Evolutionary conservation across 2,888 invertebrate species (phyloP), one percentile per base, ranked within the genome.

Genomic region (Cerastoderma edule): DNA sequence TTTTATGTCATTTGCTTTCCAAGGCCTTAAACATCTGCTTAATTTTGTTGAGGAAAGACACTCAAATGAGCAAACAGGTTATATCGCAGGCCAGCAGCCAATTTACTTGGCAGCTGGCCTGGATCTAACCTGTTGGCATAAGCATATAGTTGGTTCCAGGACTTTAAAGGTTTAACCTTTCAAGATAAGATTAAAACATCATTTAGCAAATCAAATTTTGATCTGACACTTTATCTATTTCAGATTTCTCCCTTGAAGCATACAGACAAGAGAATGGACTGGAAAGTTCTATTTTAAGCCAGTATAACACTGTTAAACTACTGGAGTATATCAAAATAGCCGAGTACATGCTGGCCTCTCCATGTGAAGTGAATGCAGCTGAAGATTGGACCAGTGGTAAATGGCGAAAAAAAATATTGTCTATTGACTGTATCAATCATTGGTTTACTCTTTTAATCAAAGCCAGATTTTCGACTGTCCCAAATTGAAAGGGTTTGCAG

Each of bases 301-400:
- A 66, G 28, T 78, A 75, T 10, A 53, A 64, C 2, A 53, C 64
- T n/a, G 44, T 48, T 1, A 33, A 48, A 53, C 67, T 84, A 5
- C 60, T 83, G 32, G 83, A 84, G 39, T 53, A 78, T 27, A 50
- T 83, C 2, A 79, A 79, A 6, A 70, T 84, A 60, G 46, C 83
- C 16, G 75, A 67, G 10, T 84, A 77, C 30, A 66, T 83, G 6
- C 57, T 56, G 22, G 63, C 69, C 22, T 44, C 57, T 22, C 32
- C 54, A 0, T 84, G 84, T 72, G 28, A 19, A 6, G 27, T 39
- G n/a, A 54, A 67, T 54, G 70, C 24, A 70, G 27, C 39, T 1
- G 5, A 1, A 19, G 60, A 35, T 0, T 70, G 70, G 70, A 70
- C 22, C 13, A 46, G 63, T 50, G 50, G 70, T 70, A 48, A 54